phyloP scores from a whole-genome alignment of 2,113 vertebrate species.

The Andinoacara biseriatus region DNA sequence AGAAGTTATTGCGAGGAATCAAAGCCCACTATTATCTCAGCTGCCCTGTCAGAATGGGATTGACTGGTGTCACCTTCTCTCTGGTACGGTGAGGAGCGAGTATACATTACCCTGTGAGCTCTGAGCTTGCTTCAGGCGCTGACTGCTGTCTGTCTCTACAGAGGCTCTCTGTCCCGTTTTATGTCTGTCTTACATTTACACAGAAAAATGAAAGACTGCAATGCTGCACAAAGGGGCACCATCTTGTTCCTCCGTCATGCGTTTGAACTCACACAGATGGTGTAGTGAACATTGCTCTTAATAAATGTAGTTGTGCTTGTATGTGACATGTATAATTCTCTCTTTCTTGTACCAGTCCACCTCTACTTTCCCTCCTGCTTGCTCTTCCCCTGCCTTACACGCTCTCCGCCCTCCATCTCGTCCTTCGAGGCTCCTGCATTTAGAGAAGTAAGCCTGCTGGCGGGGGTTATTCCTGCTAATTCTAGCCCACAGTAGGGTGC shows the following conservation, averaged over 20 bases:
- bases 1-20: slow-evolving; percentile 76
- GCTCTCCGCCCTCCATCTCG: slow-evolving; percentile 47
- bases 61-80: slow-evolving; percentile 78
- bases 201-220: slow-evolving; percentile 61
- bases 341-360: slow-evolving; percentile 7
- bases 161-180: slow-evolving; percentile 66
- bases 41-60: slow-evolving; percentile 75
- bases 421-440: slow-evolving; percentile 69
- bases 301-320: slow-evolving; percentile 21
- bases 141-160: slow-evolving; percentile 70
- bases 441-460: slow-evolving; percentile 78
- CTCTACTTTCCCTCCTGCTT: slow-evolving; percentile 7
- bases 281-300: slow-evolving; percentile 4
- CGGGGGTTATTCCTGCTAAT: slow-evolving; percentile 75
- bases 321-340: slow-evolving; percentile 12
- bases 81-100: slow-evolving; percentile 59
- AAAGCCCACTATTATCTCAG: slow-evolving; percentile 76
- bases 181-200: slow-evolving; percentile 69
- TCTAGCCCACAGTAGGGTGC: slow-evolving; percentile 76
- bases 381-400: slow-evolving; percentile 10
- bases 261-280: background rate
- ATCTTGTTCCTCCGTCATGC: slow-evolving; percentile 2
- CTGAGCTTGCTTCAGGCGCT: slow-evolving; percentile 75
- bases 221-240: slow-evolving; percentile 20
- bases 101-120: slow-evolving; percentile 75